A percentile compares a stretch with the other conserved stretches of the same genome.
Evolutionary conservation across 2,113 vertebrate species (phyloP).

Genomic region (Hydrolagus affinis): DNA sequence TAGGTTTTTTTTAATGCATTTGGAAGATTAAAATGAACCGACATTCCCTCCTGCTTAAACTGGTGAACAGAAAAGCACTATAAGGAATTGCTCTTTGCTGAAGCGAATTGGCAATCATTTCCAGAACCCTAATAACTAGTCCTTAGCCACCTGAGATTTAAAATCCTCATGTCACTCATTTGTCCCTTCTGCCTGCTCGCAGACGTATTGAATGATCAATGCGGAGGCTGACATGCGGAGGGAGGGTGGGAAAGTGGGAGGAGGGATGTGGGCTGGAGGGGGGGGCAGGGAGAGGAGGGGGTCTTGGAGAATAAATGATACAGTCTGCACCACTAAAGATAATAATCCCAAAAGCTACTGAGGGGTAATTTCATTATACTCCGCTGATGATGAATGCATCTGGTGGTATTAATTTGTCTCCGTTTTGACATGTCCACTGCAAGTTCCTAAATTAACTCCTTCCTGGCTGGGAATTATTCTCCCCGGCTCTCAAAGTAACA

Average conservation of each 20-base stretch:
- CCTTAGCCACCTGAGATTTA: conserved; percentile 27
- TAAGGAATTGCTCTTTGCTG: conserved; percentile 28
- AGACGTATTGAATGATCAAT: conserved; percentile 25
- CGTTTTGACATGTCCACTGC: background rate
- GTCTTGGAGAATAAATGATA: background rate
- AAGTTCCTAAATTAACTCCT: background rate
- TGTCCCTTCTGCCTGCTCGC: background rate
- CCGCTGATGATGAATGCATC: conserved; percentile 20
- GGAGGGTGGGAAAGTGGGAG: too few species aligned
- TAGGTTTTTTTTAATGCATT: too few species aligned
- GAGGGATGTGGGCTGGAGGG: too few species aligned
- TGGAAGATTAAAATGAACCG: conserved; percentile 24
- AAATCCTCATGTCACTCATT: conserved; percentile 27
- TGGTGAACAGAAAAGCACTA: conserved; percentile 21
- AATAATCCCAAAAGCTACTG: conserved; percentile 21
- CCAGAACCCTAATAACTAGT: conserved; percentile 28
- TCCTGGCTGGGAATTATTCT: background rate
- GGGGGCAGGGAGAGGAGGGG: too few species aligned
- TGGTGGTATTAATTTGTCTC: conserved; percentile 29
- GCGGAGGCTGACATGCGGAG: background rate
- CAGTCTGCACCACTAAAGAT: conserved; percentile 17
- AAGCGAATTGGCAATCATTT: conserved; percentile 25
- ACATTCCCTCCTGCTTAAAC: conserved; percentile 8
- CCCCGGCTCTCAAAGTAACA: background rate
- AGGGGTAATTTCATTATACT: conserved; percentile 30